Evolutionary conservation across 2,797 vertebrate species (phyloP).

Genomic region (Prionace glauca): DNA sequence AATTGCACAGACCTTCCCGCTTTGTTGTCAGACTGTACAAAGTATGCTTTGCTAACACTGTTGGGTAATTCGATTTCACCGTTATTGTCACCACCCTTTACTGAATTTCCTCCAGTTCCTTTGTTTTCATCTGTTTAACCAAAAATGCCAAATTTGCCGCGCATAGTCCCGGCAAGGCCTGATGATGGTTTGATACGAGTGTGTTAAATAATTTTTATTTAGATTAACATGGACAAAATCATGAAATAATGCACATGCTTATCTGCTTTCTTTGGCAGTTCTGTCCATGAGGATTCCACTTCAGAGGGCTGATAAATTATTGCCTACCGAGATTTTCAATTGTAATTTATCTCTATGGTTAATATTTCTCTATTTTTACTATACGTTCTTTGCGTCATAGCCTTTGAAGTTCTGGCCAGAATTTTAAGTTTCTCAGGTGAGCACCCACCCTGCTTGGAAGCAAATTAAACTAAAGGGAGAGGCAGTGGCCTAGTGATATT

Average conservation of each 20-base stretch:
- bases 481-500: too few species aligned
- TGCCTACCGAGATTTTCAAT: background rate
- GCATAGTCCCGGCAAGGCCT: background rate
- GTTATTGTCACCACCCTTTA: conserved; percentile 6
- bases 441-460: too few species aligned
- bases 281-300: background rate
- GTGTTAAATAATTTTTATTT: background rate
- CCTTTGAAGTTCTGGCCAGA: background rate
- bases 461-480: too few species aligned
- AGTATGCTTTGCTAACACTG: conserved; percentile 11
- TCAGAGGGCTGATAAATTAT: background rate
- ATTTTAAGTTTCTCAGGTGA: too few species aligned
- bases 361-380: background rate
- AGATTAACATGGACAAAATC: background rate
- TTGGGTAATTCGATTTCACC: background rate
- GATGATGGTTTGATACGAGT: background rate
- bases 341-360: background rate
- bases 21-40: conserved; percentile 8
- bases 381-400: background rate
- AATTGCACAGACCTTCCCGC: conserved; percentile 3
- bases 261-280: background rate
- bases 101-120: conserved; percentile 7
- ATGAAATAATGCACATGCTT: background rate
- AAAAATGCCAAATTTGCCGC: background rate
- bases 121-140: background rate